Evolutionary conservation across 2,113 vertebrate species (phyloP).

Genomic region (Poeciliopsis prolifica): DNA sequence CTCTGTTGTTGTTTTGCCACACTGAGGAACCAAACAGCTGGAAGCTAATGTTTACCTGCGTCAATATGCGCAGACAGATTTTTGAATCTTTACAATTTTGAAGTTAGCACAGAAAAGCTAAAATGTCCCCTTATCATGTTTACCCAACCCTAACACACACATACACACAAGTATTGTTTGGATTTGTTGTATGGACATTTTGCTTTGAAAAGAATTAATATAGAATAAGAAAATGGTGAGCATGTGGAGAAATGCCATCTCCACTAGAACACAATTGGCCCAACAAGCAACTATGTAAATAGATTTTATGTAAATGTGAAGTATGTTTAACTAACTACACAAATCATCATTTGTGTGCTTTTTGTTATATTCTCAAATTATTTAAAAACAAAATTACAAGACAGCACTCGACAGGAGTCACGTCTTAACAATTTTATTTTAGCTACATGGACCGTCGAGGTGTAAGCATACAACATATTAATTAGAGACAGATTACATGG

Average conservation of each 20-base stretch:
- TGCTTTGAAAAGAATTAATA: not conserved
- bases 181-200: conserved; percentile 34
- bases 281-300: not conserved
- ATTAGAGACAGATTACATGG: conserved; percentile 62
- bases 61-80: conserved; percentile 20
- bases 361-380: conserved; percentile 16
- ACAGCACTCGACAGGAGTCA: conserved; percentile 13
- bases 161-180: conserved; percentile 23
- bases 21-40: conserved; percentile 34
- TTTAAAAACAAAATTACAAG: conserved; percentile 22
- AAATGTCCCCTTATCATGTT: conserved; percentile 29
- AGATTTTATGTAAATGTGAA: conserved; percentile 40
- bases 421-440: conserved; percentile 37
- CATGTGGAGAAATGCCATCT: conserved; percentile 73
- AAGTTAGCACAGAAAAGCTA: not conserved
- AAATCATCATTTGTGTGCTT: not conserved
- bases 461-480: conserved; percentile 54
- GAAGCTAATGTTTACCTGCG: conserved; percentile 18
- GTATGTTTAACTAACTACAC: conserved; percentile 30
- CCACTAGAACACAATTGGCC: conserved; percentile 13
- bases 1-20: conserved; percentile 49
- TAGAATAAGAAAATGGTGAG: not conserved
- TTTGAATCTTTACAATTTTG: conserved; percentile 19
- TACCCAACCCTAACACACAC: conserved; percentile 37
- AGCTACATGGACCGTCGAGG: conserved; percentile 32